phyloP scores from a whole-genome alignment of 2,113 vertebrate genomes.

The Lepus americanus region DNA sequence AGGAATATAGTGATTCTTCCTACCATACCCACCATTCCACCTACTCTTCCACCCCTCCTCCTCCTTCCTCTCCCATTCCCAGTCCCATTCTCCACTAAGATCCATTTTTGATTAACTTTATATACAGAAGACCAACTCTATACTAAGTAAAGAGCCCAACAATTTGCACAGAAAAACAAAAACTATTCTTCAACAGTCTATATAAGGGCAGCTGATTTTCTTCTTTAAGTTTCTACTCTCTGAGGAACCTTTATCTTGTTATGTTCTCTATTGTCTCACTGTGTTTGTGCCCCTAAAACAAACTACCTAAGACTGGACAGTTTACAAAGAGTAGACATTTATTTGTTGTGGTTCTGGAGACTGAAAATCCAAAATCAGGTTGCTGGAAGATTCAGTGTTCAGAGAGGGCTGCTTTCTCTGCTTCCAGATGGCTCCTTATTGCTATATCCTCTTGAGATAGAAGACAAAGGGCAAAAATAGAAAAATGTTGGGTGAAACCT shows the following conservation, averaged over 20 bases:
- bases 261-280: not conserved
- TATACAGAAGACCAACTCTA: too few relatives aligned
- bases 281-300: not conserved
- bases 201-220: not conserved
- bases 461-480: not conserved
- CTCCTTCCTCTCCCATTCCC: too few relatives aligned
- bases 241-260: constrained; percentile 7
- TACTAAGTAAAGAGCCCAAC: too few relatives aligned
- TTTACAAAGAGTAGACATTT: not conserved
- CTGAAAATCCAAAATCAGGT: not conserved
- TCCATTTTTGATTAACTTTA: too few relatives aligned
- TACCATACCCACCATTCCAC: too few relatives aligned
- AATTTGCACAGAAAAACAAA: too few relatives aligned
- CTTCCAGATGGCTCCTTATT: not conserved
- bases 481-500: not conserved
- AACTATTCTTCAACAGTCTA: too few relatives aligned
- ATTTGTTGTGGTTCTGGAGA: not conserved
- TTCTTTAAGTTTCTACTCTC: not conserved
- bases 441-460: not conserved
- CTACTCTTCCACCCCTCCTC: too few relatives aligned
- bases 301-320: not conserved
- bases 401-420: not conserved
- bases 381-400: not conserved
- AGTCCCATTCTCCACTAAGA: too few relatives aligned
- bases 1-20: too few relatives aligned